Percentiles rank a stretch among this genome's conserved stretches.
Conservation (phyloP, 2,113 vertebrate genomes). For the Phrynosoma platyrhinos region DNA sequence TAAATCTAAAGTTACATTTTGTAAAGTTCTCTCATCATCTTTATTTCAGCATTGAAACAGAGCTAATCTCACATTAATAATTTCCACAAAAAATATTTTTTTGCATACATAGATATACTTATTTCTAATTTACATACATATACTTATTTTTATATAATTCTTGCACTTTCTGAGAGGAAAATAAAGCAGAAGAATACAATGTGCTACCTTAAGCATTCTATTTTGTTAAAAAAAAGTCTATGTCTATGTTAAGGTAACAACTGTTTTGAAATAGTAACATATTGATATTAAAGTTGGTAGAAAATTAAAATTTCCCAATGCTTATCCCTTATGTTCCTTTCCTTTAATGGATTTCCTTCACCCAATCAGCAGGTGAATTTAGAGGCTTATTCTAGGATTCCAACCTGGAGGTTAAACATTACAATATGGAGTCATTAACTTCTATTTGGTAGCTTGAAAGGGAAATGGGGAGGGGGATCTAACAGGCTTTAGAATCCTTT, state of each 20-base stretch:
- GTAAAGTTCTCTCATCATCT: too few species aligned
- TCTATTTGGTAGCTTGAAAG: conserved; percentile 2
- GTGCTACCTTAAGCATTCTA: too few species aligned
- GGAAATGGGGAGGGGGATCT: neutral
- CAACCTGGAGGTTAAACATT: neutral
- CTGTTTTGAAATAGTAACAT: neutral
- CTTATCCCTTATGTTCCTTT: neutral
- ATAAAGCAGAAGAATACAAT: too few species aligned
- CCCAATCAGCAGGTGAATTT: neutral
- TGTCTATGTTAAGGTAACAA: neutral
- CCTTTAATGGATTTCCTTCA: neutral
- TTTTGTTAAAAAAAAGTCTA: too few species aligned
- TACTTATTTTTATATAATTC: neutral
- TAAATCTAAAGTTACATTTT: too few species aligned
- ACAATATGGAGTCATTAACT: conserved; percentile 7
- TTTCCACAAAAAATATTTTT: too few species aligned
- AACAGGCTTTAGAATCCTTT: neutral
- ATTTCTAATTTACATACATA: neutral
- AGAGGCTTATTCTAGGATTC: neutral
- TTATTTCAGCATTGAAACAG: too few species aligned
- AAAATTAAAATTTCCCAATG: neutral
- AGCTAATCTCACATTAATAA: too few species aligned
- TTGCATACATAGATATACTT: too few species aligned
- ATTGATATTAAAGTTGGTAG: neutral
- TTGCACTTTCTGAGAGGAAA: neutral